A percentile compares a stretch with the other conserved stretches of the same genome.
Evolutionary conservation across 2,113 vertebrate species (phyloP).

Genomic region (Oxyruncus cristatus): DNA sequence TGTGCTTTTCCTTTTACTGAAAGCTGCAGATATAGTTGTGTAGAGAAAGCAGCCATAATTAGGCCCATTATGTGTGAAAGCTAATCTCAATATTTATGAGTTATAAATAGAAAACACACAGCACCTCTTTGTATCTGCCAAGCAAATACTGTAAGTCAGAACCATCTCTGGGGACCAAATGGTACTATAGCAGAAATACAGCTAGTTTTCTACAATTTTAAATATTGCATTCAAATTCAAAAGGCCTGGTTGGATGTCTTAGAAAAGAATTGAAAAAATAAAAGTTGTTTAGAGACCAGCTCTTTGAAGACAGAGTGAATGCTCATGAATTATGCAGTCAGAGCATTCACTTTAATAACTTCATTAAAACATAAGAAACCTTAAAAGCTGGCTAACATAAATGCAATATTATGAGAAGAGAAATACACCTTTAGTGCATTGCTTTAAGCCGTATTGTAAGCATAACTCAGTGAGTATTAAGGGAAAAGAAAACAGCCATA

Average conservation of each 20-base stretch:
- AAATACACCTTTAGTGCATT: constrained; percentile 47
- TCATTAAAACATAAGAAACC: constrained; percentile 71
- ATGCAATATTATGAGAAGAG: constrained; percentile 36
- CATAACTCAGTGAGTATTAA: constrained; percentile 14
- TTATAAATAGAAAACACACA: constrained; percentile 26
- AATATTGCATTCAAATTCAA: constrained; percentile 28
- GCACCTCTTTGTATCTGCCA: not conserved
- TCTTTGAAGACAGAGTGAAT: constrained; percentile 47
- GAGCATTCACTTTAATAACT: constrained; percentile 73
- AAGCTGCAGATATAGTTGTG: not conserved
- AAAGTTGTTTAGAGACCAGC: constrained; percentile 45
- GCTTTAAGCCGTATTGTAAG: constrained; percentile 36
- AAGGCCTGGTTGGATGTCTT: constrained; percentile 28
- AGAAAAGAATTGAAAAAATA: constrained; percentile 35
- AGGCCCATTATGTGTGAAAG: not conserved
- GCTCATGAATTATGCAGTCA: constrained; percentile 72
- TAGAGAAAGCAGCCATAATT: not conserved
- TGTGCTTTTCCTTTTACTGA: not conserved
- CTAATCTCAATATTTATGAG: constrained; percentile 43
- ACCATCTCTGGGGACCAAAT: not conserved
- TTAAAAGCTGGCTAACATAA: constrained; percentile 64
- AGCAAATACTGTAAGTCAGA: constrained; percentile 13
- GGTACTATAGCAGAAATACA: not conserved
- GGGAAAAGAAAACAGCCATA: not conserved
- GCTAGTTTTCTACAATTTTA: constrained; percentile 14